Conservation (phyloP, 2,797 vertebrate genomes). For the Sciurus vulgaris region DNA sequence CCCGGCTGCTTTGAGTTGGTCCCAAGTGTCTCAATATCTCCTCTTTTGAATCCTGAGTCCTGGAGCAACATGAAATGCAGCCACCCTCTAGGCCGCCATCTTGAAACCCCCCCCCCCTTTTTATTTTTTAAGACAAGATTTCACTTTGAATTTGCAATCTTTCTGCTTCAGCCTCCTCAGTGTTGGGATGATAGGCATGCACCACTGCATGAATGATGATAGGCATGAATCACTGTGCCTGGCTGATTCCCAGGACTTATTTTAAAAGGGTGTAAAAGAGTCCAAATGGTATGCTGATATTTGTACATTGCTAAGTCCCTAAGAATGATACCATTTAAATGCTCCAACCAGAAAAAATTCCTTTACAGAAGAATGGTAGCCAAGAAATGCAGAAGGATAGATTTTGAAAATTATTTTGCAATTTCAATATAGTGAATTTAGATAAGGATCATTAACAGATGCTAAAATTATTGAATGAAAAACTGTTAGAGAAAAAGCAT, state of each 20-base stretch:
- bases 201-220: too few relatives aligned
- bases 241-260: neutral
- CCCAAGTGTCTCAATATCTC: too few relatives aligned
- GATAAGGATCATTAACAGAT: neutral
- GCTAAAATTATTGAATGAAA: constrained; percentile 16
- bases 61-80: too few relatives aligned
- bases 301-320: neutral
- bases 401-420: constrained; percentile 32
- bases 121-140: too few relatives aligned
- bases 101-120: too few relatives aligned
- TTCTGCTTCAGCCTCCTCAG: too few relatives aligned
- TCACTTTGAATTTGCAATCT: too few relatives aligned
- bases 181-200: too few relatives aligned
- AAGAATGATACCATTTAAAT: neutral
- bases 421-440: neutral
- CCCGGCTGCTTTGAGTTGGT: too few relatives aligned
- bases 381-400: neutral
- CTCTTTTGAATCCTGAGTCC: too few relatives aligned
- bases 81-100: too few relatives aligned
- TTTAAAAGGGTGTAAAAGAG: neutral
- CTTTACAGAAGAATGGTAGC: constrained; percentile 7
- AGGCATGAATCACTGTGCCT: too few relatives aligned
- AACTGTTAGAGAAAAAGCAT: neutral
- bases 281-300: neutral
- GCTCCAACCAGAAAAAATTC: neutral